phyloP scores from a whole-genome alignment of 2,888 invertebrate genomes.

The Stenotaenia linearis region DNA sequence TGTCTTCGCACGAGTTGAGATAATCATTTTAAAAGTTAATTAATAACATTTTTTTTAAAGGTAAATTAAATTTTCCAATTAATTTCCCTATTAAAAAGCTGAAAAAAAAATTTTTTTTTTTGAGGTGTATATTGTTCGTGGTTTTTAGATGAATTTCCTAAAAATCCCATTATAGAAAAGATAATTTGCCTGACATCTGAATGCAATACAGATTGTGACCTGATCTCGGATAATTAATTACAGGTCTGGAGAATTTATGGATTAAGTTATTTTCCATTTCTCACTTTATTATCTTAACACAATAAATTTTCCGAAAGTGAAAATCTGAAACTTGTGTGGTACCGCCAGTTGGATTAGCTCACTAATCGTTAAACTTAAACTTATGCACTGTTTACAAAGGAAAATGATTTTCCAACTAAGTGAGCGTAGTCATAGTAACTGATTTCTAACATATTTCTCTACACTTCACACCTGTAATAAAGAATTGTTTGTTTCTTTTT shows the following conservation, averaged over 20 bases:
- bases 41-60: too few species aligned
- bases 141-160: not conserved
- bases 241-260: not conserved
- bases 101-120: not conserved
- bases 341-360: not conserved
- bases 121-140: not conserved
- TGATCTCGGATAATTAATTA: conserved; percentile 5
- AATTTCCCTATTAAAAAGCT: too few species aligned
- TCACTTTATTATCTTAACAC: conserved; percentile 3
- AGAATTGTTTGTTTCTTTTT: conserved; percentile 46
- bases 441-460: not conserved
- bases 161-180: not conserved
- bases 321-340: not conserved
- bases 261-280: conserved; percentile 10
- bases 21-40: too few species aligned
- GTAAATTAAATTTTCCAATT: too few species aligned
- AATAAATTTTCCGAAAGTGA: not conserved
- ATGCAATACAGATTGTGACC: not conserved
- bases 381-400: not conserved
- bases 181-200: not conserved
- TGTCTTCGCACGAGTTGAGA: too few species aligned
- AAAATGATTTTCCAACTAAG: not conserved
- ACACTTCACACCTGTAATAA: conserved; percentile 7
- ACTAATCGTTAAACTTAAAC: not conserved
- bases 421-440: not conserved